These are phyloP conservation scores for Aleiodes leptofemur DNA, from an alignment of 2,888 invertebrate genomes.

Conservation along the genomic window DNA sequence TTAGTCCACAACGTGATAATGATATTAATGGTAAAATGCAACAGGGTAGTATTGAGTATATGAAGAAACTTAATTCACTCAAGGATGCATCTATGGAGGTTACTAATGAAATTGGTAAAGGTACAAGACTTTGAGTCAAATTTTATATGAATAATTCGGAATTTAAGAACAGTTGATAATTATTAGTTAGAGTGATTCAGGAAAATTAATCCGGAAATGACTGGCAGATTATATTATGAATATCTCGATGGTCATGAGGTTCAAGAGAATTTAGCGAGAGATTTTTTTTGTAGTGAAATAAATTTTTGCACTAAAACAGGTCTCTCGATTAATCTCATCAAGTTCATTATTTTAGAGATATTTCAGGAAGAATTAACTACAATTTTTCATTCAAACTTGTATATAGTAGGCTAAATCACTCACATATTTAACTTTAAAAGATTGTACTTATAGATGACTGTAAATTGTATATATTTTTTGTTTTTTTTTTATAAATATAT, in stretches of 20 bases:
- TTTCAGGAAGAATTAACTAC: too few species aligned
- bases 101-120: slow-evolving; percentile 71
- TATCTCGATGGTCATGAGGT: too few species aligned
- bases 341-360: too few species aligned
- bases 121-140: slow-evolving; percentile 67
- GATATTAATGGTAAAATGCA: slow-evolving; percentile 63
- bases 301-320: too few species aligned
- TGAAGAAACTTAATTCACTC: slow-evolving; percentile 69
- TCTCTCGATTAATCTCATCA: too few species aligned
- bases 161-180: too few species aligned
- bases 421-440: neutral
- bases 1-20: slow-evolving; percentile 54
- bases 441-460: slow-evolving; percentile 10
- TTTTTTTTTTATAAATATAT: neutral
- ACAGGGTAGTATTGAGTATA: slow-evolving; percentile 61
- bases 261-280: too few species aligned
- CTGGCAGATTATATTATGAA: too few species aligned
- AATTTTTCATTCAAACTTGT: neutral
- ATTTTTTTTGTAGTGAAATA: too few species aligned
- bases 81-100: slow-evolving; percentile 71
- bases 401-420: slow-evolving; percentile 22
- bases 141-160: slow-evolving; percentile 3
- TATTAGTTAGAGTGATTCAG: neutral
- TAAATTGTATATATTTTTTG: slow-evolving; percentile 29
- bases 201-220: neutral